Evolutionary conservation across 2,888 invertebrate genomes (phyloP), one percentile per base, ranked within the genome.

Genomic region (Chalcis sispes): DNA sequence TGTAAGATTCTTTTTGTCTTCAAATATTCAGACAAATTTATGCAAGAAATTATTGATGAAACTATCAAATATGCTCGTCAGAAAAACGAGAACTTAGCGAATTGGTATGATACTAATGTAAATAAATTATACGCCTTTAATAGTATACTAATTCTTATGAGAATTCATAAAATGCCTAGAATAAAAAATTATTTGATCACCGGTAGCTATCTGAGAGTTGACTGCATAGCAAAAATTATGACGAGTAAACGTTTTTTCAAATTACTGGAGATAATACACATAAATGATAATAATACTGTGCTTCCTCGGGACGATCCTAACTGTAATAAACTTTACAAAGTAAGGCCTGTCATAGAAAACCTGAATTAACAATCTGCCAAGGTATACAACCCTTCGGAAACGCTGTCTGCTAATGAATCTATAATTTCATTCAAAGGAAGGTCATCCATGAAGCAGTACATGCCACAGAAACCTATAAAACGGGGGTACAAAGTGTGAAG

Each of bases 401-500:
- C 62, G 59, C 40, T 75, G 15, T 58, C 64, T 27, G 18, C 75
- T 13, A 75, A 72, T 20, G 75, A 78, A 54, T 78, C 75, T 18
- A 75, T 75, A 72, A 64, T 77, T 32, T 29, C 67, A 25, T 77
- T 75, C 58, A 52, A 54, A 32, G 75, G 72, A 15, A 50, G 72
- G 42, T 72, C 69, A 15, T 56, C 56, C 32, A 42, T 75, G 52
- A 77, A 56, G 20, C 67, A 77, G 36, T 77, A 71, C 52, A 74
- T 71, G 71, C 71, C 71, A 48, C 71, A 70, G 70, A 72, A 77
- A 52, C 77, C 66, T 15, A 50, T 72, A 7, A 77, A 77, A 42
- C 40, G 69, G 50, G 64, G 77, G 1, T 77, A 62, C 46, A 77
- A 77, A 32, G 72, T 78, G 27, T 78, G 72, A 75, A 67, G 69